Base-by-base conservation (phyloP, 2,888 invertebrate species). In the Syritta pipiens region DNA sequence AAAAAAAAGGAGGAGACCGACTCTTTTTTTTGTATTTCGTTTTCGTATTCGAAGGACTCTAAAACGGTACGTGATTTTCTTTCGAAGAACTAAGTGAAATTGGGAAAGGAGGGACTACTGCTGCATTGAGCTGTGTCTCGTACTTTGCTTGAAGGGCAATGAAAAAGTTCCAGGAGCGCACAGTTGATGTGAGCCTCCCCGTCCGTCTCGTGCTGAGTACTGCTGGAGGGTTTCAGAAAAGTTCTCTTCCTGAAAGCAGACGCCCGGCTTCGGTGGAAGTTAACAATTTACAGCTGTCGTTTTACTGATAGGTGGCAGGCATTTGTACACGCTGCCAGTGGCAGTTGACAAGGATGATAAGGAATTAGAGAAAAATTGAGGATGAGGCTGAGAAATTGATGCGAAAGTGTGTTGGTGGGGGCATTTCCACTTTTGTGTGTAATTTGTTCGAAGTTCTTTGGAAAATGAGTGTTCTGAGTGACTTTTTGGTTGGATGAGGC, bases 31-130 rank as follows among this genome's bases (percentile, higher is more conserved):
- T 32, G 32, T 35, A 24, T 53, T 10, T 26, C 28, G 10, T 30
- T 7, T 17, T 40, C 30, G 19, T 32, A 57, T 37, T 22, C 32
- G 7, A 20, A 62, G 42, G 40, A 63, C 46, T 55, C 14, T 32
- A 44, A 42, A 48, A 59, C 20, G 20, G 51, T 65, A 74, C 72
- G 72, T 74, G 72, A 74, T 74, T 74, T 74, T 74, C 65, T 74
- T 74, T 57, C 51, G 65, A 26, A 49, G 57, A 72, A 65, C 72
- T 65, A 37, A 62, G 46, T 55, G 30, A 60, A 51, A 42, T 40
- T 30, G 12, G 6, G 1, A 20, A 5, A 7, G 22, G 17, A 26
- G 6, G 10, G 19, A 40, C 28, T 6, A 9, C n/a, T 2, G 19
- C 10, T 48, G n/a, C n/a, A n/a, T 20, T 14, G 19, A 24, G 32